Evolutionary conservation across 2,113 vertebrate species (phyloP).

Genomic region (Mesembrinibis cayennensis): DNA sequence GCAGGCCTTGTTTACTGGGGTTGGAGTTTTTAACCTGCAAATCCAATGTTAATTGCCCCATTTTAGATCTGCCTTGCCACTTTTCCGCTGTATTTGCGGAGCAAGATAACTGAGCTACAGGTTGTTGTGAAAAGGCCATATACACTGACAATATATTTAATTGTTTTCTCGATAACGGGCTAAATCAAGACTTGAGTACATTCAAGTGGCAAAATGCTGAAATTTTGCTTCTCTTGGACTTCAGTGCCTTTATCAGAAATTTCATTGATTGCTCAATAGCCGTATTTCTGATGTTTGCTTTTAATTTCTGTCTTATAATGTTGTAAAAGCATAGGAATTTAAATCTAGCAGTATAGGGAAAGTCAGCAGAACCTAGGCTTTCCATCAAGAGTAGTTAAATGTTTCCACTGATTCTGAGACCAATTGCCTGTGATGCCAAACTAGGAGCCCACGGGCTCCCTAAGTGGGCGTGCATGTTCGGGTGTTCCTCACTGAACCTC

Average conservation of each 20-base stretch:
- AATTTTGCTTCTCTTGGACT: neutral
- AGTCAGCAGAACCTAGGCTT: neutral
- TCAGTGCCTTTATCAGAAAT: neutral
- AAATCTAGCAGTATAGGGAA: neutral
- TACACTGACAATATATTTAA: neutral
- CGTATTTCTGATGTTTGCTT: neutral
- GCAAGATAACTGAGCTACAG: neutral
- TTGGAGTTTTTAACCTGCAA: neutral
- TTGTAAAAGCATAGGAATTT: neutral
- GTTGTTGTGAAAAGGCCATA: neutral
- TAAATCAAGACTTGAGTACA: neutral
- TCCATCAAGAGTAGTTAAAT: neutral
- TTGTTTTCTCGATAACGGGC: neutral
- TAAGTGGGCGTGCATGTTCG: neutral
- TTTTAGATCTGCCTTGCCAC: neutral
- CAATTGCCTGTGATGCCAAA: neutral
- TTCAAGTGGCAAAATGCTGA: neutral
- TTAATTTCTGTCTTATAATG: neutral
- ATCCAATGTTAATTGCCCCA: neutral
- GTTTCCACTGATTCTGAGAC: neutral
- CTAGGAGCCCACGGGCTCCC: neutral
- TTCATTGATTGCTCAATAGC: neutral
- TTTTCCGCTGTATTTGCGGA: neutral
- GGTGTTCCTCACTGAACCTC: neutral
- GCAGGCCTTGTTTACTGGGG: neutral